These are phyloP conservation scores for Amblyjoppa fuscipennis DNA, from an alignment of 2,888 invertebrate genomes.

Conservation along the genomic window DNA sequence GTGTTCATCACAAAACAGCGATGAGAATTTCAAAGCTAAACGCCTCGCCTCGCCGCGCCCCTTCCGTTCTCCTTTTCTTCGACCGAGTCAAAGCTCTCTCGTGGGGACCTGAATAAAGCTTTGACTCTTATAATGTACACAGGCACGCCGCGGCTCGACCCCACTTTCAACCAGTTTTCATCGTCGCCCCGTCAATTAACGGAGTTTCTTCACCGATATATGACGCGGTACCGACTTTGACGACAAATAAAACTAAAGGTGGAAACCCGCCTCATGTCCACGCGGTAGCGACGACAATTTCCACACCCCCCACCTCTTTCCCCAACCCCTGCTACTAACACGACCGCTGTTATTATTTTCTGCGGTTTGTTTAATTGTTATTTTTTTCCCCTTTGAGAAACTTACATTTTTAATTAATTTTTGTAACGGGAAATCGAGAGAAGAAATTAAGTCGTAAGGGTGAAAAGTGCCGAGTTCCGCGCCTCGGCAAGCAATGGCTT, in stretches of 20 bases:
- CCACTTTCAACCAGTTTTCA: not conserved
- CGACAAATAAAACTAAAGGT: not conserved
- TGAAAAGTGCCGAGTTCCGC: too few relatives aligned
- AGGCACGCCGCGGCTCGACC: not conserved
- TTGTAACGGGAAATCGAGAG: too few relatives aligned
- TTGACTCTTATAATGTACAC: not conserved
- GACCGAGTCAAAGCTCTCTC: not conserved
- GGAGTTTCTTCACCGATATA: not conserved
- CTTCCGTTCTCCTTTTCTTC: slow-evolving; percentile 30
- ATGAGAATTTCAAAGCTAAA: slow-evolving; percentile 25
- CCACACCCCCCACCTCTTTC: not conserved
- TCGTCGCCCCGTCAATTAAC: not conserved
- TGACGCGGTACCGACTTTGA: not conserved
- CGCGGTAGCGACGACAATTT: not conserved
- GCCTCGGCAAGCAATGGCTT: too few relatives aligned
- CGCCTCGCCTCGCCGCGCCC: slow-evolving; percentile 4
- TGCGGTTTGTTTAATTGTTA: too few relatives aligned
- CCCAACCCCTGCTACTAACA: not conserved
- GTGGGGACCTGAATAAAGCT: not conserved
- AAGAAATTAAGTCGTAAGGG: too few relatives aligned
- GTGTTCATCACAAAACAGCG: slow-evolving; percentile 23
- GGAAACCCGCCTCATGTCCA: not conserved
- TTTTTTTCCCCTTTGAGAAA: too few relatives aligned
- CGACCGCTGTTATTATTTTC: not conserved
- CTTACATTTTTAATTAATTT: too few relatives aligned